Base-by-base conservation (phyloP, 2,888 invertebrate species). In the Sarcophaga variegata region DNA sequence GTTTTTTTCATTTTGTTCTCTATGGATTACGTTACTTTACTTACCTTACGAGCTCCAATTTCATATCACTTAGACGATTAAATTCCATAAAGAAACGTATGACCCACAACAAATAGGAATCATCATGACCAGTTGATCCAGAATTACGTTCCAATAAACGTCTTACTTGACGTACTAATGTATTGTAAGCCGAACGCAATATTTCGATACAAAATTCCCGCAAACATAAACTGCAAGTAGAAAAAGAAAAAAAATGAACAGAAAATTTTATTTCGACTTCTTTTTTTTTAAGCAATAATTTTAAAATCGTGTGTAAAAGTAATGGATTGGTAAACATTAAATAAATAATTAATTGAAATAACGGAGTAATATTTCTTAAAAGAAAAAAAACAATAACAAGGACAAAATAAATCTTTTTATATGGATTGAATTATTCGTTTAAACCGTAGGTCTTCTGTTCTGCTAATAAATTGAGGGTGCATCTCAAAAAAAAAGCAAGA, bases 51-150 rank as follows among this genome's bases (percentile, higher is more conserved):
- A 97, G 95, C 93, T 98, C 97, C 88, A 98, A 96, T 94, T 97
- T 95, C 92, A 97, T 97, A 91, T 97, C 96, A 93, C 97, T 96
- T 90, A 96, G 95, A 89, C 99, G 96, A 94, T 98, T 99, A 94
- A 99, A 99, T 93, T 98, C 98, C 98, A 99, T 98, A 93, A 99
- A 99, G 94, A 99, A 99, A 91, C 97, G 96, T 89, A 99, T 95
- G 10, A 97, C 96, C 98, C 98, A 99, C 88, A 99, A 94, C 93
- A 98, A 98, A 93, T 98, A 98, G 0, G 97, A 97, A 92, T 98
- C 98, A 93, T 99, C 99, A 92, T 98, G 96, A 91, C 97, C 96
- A 0, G 96, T 95, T 89, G 96, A 95, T 8, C 95, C 95, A 89
- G 96, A 94, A 5, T 95, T 95, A 85, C 95, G 94, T 47, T 96